These are phyloP conservation scores for Myiozetetes cayanensis DNA, from an alignment of 2,113 vertebrate genomes.

Conservation along the genomic window DNA sequence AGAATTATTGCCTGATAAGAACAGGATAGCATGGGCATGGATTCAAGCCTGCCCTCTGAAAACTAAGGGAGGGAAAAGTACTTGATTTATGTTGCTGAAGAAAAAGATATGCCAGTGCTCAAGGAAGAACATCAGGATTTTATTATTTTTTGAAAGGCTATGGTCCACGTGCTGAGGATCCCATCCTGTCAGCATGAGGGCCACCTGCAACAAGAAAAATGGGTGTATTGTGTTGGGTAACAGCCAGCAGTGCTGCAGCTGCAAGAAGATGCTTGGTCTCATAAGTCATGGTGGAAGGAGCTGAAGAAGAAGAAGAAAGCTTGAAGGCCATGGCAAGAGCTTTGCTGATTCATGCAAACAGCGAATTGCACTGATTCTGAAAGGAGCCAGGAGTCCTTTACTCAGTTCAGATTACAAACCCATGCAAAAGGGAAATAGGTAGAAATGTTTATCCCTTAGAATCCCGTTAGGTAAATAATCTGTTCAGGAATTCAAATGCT, in stretches of 20 bases:
- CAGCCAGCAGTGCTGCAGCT: not conserved
- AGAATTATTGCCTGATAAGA: not conserved
- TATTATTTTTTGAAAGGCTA: not conserved
- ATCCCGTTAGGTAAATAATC: not conserved
- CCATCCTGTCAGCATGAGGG: not conserved
- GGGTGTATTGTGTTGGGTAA: not conserved
- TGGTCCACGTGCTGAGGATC: not conserved
- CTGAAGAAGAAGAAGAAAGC: not conserved
- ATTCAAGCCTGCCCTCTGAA: not conserved
- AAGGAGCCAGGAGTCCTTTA: not conserved
- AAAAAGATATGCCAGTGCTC: not conserved
- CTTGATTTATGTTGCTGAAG: not conserved
- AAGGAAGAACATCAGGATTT: not conserved
- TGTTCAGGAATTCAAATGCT: not conserved
- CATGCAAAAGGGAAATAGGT: not conserved
- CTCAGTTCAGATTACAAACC: not conserved
- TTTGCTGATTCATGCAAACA: not conserved
- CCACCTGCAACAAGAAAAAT: conserved; percentile 26
- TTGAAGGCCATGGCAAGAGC: not conserved
- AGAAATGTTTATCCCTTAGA: not conserved
- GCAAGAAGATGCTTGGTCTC: not conserved
- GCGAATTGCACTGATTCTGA: not conserved
- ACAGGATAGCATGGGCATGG: not conserved
- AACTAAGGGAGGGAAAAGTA: not conserved
- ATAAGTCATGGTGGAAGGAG: not conserved